Evolutionary conservation across 1,140 invertebrate genomes (phyloP).

Genomic region (Cryptotermes secundus): DNA sequence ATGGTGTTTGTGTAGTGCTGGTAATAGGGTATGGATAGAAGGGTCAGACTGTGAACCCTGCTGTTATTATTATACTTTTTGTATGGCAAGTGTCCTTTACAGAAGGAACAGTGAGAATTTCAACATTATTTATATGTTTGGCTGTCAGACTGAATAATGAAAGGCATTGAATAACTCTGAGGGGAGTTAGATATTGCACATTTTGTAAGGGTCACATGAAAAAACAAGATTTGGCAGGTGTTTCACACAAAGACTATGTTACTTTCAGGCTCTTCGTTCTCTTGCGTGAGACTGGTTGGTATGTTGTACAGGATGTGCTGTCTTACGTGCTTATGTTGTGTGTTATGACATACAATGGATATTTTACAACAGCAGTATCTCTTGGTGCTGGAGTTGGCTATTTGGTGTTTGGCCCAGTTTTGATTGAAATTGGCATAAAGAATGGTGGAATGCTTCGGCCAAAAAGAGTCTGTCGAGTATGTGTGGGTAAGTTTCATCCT

Average conservation of each 20-base stretch:
- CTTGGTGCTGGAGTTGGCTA: conserved; percentile 77
- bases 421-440: conserved; percentile 19
- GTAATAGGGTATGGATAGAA: too few relatives aligned
- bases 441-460: neutral
- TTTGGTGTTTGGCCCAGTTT: conserved; percentile 31
- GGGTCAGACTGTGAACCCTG: too few relatives aligned
- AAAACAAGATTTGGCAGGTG: too few relatives aligned
- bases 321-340: conserved; percentile 87
- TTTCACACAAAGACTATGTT: neutral
- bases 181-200: too few relatives aligned
- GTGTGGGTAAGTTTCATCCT: neutral
- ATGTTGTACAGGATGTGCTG: conserved; percentile 60
- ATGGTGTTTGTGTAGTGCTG: too few relatives aligned
- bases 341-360: conserved; percentile 88
- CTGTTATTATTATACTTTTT: too few relatives aligned
- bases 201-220: too few relatives aligned
- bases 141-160: too few relatives aligned
- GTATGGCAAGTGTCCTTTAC: too few relatives aligned
- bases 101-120: too few relatives aligned
- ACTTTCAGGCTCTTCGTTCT: conserved; percentile 22
- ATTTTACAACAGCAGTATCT: conserved; percentile 70
- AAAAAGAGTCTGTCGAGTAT: neutral
- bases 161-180: too few relatives aligned
- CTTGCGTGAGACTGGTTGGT: conserved; percentile 54
- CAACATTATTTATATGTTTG: too few relatives aligned